These are phyloP conservation scores for Globicephala melas DNA, from an alignment of 2,113 vertebrate genomes.

Conservation along the genomic window DNA sequence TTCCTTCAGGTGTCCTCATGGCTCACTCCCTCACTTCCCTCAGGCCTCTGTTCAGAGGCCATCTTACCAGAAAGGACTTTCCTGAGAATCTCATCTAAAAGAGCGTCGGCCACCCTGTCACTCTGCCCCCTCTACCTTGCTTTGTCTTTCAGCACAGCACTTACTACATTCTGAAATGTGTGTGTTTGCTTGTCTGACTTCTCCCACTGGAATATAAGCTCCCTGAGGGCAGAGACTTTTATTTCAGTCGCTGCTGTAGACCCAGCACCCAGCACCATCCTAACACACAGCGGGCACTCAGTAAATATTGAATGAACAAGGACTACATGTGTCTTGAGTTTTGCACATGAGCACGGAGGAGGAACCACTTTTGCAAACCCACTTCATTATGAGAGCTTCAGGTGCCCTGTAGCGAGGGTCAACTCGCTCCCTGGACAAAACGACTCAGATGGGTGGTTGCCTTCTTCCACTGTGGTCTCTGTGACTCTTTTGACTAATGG, in stretches of 20 bases:
- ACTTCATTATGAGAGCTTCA: neutral
- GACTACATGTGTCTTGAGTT: neutral
- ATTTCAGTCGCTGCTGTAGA: neutral
- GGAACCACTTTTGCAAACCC: neutral
- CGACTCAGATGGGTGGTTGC: no score
- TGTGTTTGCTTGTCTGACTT: neutral
- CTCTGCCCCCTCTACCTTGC: neutral
- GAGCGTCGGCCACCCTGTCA: rapidly evolving
- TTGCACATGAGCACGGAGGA: neutral
- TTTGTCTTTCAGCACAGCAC: neutral
- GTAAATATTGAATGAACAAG: neutral
- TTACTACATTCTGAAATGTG: neutral
- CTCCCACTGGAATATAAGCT: neutral
- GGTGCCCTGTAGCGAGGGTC: neutral
- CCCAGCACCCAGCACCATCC: neutral
- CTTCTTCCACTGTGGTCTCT: neutral
- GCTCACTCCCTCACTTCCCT: neutral
- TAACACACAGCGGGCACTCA: neutral
- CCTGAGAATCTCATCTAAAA: neutral
- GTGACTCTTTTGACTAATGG: neutral
- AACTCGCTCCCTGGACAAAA: rapidly evolving
- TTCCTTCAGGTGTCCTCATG: neutral
- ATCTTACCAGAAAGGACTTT: neutral
- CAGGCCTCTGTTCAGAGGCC: neutral
- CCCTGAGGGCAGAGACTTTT: neutral